Percentiles rank a stretch among this genome's conserved stretches.
phyloP scores from a whole-genome alignment of 2,888 invertebrate species.

The Folsomia candida region DNA sequence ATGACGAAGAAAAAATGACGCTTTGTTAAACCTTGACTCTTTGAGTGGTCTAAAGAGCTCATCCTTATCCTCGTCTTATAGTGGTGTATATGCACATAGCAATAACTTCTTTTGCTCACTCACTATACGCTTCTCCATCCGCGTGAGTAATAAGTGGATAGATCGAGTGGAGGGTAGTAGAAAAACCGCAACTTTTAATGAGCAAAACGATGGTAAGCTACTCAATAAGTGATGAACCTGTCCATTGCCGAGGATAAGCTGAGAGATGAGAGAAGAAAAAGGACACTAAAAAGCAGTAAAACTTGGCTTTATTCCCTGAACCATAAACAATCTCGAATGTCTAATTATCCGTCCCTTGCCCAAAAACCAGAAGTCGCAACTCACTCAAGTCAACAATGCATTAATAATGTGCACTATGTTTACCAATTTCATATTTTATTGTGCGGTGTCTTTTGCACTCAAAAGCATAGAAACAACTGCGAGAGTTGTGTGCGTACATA shows the following conservation, averaged over 20 bases:
- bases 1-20: neutral
- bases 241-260: neutral
- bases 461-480: neutral
- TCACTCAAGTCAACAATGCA: conserved; percentile 1
- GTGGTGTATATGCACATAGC: too few relatives aligned
- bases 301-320: neutral
- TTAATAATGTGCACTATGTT: neutral
- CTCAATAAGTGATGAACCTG: neutral
- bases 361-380: neutral
- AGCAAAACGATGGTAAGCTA: neutral
- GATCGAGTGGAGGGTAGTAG: too few relatives aligned
- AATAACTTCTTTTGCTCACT: too few relatives aligned
- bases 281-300: neutral
- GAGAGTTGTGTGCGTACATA: neutral
- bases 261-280: neutral
- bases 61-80: too few relatives aligned
- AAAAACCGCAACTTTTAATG: neutral
- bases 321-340: neutral
- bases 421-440: neutral
- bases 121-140: too few relatives aligned
- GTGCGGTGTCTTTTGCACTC: neutral
- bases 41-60: neutral
- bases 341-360: neutral
- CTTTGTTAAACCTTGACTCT: neutral
- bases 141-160: neutral